These are phyloP conservation scores for Vidua macroura DNA, from an alignment of 2,113 vertebrate genomes.

Conservation along the genomic window DNA sequence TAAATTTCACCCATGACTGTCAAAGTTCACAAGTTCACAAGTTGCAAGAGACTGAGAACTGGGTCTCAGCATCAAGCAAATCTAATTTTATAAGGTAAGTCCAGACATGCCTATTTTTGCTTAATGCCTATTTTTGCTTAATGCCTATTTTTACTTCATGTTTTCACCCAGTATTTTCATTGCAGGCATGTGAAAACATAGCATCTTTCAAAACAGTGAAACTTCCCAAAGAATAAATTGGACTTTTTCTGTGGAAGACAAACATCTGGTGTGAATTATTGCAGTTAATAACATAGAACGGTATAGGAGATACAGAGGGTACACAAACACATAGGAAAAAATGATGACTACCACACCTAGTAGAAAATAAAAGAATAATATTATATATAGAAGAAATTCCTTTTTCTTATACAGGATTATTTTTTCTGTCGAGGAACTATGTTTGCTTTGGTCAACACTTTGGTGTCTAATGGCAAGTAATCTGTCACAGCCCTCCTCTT, in stretches of 20 bases:
- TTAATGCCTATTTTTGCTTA: background rate
- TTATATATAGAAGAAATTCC: background rate
- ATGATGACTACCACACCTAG: background rate
- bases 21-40: background rate
- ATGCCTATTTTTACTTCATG: background rate
- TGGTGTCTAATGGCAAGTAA: background rate
- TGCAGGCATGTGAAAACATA: background rate
- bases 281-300: background rate
- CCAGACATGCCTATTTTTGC: background rate
- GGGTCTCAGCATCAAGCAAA: background rate
- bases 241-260: background rate
- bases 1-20: background rate
- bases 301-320: background rate
- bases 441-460: background rate
- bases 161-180: background rate
- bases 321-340: background rate
- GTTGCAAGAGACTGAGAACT: background rate
- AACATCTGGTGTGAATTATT: background rate
- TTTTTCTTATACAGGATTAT: background rate
- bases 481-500: background rate
- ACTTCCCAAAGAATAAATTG: background rate
- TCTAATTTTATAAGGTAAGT: background rate
- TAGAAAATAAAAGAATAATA: background rate
- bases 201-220: background rate
- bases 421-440: background rate